Base-by-base conservation (phyloP, 2,797 vertebrate species). In the Phylloscopus collybita region DNA sequence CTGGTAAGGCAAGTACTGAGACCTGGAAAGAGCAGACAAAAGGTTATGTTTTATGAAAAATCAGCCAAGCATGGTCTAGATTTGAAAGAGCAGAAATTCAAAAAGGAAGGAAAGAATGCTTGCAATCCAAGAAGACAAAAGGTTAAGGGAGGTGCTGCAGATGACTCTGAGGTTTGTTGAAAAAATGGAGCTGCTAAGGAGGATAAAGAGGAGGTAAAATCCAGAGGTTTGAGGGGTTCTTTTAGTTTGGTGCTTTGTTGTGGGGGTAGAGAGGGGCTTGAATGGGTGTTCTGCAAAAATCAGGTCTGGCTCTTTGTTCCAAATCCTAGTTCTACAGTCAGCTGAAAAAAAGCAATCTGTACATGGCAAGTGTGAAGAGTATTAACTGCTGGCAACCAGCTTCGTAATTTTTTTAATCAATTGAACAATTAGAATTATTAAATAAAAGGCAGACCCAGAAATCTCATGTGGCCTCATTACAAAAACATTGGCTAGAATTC, bases 41-140 rank as follows among this genome's bases (percentile, higher is more conserved):
- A 83, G 86, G 84, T 70, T 95, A 64, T 38, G n/a, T 36, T 93
- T 90, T 90, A 92, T 92, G 89, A 88, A 94, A 74, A 93, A 71
- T 65, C 91, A 79, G 80, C 84, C 85, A 94, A 80, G 81, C 69
- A 3, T 81, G 29, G 22, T 51, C n/a, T 36, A 84, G 78, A 56
- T 86, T 85, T 95, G 47, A 80, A 94, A 82, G 57, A 91, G 26
- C 13, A 47, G 67, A 89, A 87, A 91, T 76, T 94, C 22, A 75
- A 94, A 92, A 85, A 62, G 34, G 78, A 85, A 91, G 16, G 47
- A 80, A 72, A 10, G 72, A 92, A 61, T 50, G 25, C 44, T 61
- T 83, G 16, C 67, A 64, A 59, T 91, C 50, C 62, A 59, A 61
- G 53, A n/a, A 44, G 60, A 84, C 36, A 82, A 56, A 89, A 94